Base-by-base conservation (phyloP, 2,113 vertebrate genomes). In the Gobiocypris rarus region DNA sequence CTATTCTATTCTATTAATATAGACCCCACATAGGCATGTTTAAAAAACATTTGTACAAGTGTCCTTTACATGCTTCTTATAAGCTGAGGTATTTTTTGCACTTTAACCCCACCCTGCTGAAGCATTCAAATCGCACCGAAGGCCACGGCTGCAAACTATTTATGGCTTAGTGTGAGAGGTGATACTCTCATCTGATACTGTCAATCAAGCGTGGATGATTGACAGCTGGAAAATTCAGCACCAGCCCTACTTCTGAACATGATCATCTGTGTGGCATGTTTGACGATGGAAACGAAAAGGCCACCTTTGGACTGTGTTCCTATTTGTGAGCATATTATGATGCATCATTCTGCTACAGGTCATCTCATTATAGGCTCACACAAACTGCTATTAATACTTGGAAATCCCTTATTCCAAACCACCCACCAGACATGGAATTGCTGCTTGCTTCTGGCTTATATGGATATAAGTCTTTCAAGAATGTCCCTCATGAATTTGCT, bases 201-300 rank as follows among this genome's bases (percentile, higher is more conserved):
- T 73, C 83, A 85, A 31, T 85, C 83, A 85, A 70, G 65, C 26
- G 24, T 41, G 56, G n/a, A 71, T 80, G 65, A 85, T 80, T 79
- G 83, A 79, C 65, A 80, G 50, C n/a, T 70, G 74, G 69, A 56
- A 67, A 78, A 56, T 38, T 61, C 26, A n/a, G 15, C n/a, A 22
- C 22, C 19, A 38, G 41, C 26, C 76, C 24, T 59, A 69, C 31
- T 11, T 31, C 63, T 77, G 38, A 80, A 48, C 59, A 80, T 34
- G 45, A 80, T 80, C 59, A n/a, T 19, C 48, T n/a, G 28, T 70
- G 13, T 84, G 58, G 43, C 50, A 0, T 31, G 65, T 48, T 7
- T 77, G 31, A 15, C 15, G 9, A 85, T 80, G 31, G 59, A 76
- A 58, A 75, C 48, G 48, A 70, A 22, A 65, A 50, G 28, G 14